A percentile compares a stretch with the other conserved stretches of the same genome.
Evolutionary conservation across 2,888 invertebrate genomes (phyloP).

Genomic region (Hesperia comma): DNA sequence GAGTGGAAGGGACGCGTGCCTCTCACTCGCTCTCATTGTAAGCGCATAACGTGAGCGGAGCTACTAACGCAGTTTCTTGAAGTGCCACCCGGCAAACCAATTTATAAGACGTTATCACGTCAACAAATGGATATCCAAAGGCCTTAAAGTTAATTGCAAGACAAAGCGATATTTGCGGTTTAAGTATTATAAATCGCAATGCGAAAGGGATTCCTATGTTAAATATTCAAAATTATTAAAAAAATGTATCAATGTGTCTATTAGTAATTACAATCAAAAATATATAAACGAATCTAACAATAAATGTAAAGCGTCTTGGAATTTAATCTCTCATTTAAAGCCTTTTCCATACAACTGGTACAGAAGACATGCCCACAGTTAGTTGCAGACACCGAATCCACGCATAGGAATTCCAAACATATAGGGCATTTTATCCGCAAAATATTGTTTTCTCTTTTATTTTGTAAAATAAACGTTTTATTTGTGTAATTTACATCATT

Average conservation of each 20-base stretch:
- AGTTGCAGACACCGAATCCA: constrained; percentile 21
- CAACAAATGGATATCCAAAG: constrained; percentile 6
- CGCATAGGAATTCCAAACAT: constrained; percentile 9
- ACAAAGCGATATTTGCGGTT: constrained; percentile 5
- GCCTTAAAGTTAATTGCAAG: constrained; percentile 2
- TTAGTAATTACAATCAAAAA: background rate
- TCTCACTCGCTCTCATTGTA: no score
- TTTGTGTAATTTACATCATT: no score
- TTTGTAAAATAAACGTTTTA: constrained; percentile 3
- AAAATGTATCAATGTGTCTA: background rate
- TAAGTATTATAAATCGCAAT: background rate
- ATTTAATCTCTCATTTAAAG: background rate
- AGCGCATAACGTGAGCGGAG: no score
- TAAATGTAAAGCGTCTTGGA: constrained; percentile 2
- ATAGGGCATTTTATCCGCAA: constrained; percentile 23
- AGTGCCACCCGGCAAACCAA: no score
- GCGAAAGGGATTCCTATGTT: background rate
- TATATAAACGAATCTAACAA: background rate
- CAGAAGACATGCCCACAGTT: constrained; percentile 28
- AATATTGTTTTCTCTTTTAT: constrained; percentile 6
- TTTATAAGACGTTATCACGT: no score
- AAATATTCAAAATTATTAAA: constrained; percentile 2
- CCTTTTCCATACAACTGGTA: constrained; percentile 16
- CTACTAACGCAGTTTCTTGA: no score
- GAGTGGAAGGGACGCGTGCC: no score